Evolutionary conservation across 1,140 invertebrate genomes (phyloP).

Genomic region (Drosophila bocki): DNA sequence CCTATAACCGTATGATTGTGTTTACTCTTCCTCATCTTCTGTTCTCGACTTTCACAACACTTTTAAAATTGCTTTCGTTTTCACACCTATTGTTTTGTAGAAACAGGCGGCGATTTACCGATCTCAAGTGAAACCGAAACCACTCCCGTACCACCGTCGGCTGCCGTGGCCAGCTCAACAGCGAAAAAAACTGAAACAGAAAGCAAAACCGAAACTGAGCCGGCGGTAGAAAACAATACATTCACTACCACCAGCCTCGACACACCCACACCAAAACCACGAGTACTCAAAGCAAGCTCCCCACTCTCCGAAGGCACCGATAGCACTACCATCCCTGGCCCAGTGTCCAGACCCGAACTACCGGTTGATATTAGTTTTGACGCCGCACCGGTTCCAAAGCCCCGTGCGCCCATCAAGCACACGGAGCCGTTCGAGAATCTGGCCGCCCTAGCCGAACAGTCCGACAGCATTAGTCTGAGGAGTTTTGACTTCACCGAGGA

Average conservation of each 20-base stretch:
- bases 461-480: conserved; percentile 78
- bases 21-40: conserved; percentile 66
- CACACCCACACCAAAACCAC: conserved; percentile 81
- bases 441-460: conserved; percentile 70
- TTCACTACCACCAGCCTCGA: conserved; percentile 59
- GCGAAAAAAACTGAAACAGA: conserved; percentile 41
- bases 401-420: conserved; percentile 76
- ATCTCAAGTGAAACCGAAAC: conserved; percentile 80
- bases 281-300: conserved; percentile 74
- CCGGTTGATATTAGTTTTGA: conserved; percentile 63
- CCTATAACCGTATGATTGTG: conserved; percentile 49
- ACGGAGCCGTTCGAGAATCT: conserved; percentile 76
- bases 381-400: conserved; percentile 72
- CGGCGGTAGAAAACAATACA: conserved; percentile 57
- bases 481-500: conserved; percentile 82
- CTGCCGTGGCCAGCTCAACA: conserved; percentile 43
- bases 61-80: conserved; percentile 83
- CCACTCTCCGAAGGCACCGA: conserved; percentile 68
- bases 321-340: conserved; percentile 65
- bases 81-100: conserved; percentile 85
- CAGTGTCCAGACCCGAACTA: conserved; percentile 55
- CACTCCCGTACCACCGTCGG: conserved; percentile 79
- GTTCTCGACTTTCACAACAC: conserved; percentile 77
- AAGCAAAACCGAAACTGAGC: conserved; percentile 47
- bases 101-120: conserved; percentile 83